Conservation (phyloP, 1,140 invertebrate species). For the Oryctes rhinoceros region DNA sequence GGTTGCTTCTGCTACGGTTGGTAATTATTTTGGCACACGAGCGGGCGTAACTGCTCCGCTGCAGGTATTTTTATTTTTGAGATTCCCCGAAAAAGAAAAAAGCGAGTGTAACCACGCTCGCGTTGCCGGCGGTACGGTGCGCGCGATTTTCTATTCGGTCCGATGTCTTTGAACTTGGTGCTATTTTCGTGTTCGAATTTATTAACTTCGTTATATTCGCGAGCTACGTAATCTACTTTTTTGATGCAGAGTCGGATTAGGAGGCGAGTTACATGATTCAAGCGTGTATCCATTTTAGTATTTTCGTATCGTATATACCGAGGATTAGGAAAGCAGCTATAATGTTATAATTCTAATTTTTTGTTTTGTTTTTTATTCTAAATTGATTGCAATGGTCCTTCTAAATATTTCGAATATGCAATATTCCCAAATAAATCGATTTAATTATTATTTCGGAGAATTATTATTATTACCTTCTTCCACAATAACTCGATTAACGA, state of each 20-base stretch:
- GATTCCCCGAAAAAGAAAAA: slow-evolving; percentile 23
- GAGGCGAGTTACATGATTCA: background rate
- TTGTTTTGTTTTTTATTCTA: background rate
- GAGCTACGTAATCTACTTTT: slow-evolving; percentile 17
- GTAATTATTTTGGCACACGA: slow-evolving; percentile 32
- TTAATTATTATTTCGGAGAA: too few relatives aligned
- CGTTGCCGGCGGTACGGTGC: background rate
- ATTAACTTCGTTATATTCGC: slow-evolving; percentile 28
- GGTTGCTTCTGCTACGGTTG: background rate
- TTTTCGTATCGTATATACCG: background rate
- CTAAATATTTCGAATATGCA: too few relatives aligned
- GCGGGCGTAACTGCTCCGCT: slow-evolving; percentile 1
- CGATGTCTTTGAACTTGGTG: slow-evolving; percentile 25
- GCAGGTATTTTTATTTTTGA: slow-evolving; percentile 28
- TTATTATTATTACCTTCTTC: too few relatives aligned
- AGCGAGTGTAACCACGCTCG: background rate
- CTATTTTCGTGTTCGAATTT: slow-evolving; percentile 31
- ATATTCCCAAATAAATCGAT: too few relatives aligned
- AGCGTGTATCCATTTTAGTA: background rate
- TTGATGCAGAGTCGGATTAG: background rate
- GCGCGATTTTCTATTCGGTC: background rate
- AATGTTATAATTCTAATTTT: background rate
- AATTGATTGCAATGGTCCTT: background rate
- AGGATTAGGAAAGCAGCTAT: too few relatives aligned
- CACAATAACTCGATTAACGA: too few relatives aligned